Base-by-base conservation (phyloP, 2,797 vertebrate species). In the Smutsia gigantea region DNA sequence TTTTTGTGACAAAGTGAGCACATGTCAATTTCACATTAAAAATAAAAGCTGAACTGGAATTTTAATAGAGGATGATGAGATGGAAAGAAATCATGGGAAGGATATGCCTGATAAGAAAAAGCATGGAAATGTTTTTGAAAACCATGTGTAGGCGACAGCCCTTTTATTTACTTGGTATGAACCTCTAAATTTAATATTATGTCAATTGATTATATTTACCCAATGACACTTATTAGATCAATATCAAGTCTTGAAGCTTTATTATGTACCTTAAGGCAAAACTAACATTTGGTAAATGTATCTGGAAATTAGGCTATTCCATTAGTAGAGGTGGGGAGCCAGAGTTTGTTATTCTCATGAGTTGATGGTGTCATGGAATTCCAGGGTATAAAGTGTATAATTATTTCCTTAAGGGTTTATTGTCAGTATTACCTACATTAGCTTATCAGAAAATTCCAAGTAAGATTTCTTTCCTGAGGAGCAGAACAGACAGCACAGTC, bases 391-490 rank as follows among this genome's bases (percentile, higher is more conserved):
- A 92, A 85, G 15, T 23, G 75, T 34, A 64, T 31, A 27, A 74
- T 59, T 69, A 69, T 57, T 88, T 92, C 63, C 66, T 42, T 31
- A 59, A 63, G 21, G 34, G 21, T 64, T 90, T 86, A 78, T 39
- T 87, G 71, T 75, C 64, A 71, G 63, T 95, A 63, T 68, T 77
- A 84, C 71, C 46, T 90, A 85, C 53, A 92, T 75, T 83, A 64
- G 34, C 74, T 95, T 95, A 39, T 85, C 71, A 87, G 85, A 96
- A 95, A 93, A 90, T 77, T 92, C 78, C 39, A 7, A 85, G 66
- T n/a, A 79, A 96, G 75, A 66, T 49, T 84, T 86, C 69, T 96
- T 95, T 93, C 63, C 87, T 92, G 59, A 84, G 61, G 25, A 96
- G 3, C 31, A 61, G 18, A 90, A 39, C 25, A 90, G 17, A 55